Evolutionary conservation across 2,113 vertebrate genomes (phyloP), one percentile per base, ranked within the genome.

Genomic region (Bubo bubo): DNA sequence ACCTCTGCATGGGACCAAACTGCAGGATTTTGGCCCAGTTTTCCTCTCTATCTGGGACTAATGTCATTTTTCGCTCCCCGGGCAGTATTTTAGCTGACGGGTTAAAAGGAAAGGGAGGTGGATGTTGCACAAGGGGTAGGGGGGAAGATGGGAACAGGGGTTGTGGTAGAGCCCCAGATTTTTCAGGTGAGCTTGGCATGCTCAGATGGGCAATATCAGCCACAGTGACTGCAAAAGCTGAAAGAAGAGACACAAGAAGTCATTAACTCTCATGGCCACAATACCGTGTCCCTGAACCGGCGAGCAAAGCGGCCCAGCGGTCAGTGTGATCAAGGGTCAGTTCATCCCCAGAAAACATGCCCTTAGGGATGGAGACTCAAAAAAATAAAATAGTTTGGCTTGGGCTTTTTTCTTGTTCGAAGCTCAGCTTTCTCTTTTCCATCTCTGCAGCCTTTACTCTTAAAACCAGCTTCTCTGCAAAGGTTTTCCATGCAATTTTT

Each of bases 261-360:
- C 56, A 91, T 88, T 90, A 93, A 81, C 41, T 28, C 35, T 62
- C 47, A 17, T 13, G 34, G 43, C 34, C 39, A 76, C 49, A 82
- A 64, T 10, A 79, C 0, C 2, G 1, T 0, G 12, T 43, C 75
- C 43, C 62, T 86, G 81, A 93, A 96, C 23, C 0, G 5, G 60
- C 0, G 2, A 88, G 67, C 8, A 66, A 91, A 81, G 41, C 0
- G 10, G 47, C 22, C 24, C 0, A 0, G 5, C 43, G 75, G 80
- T 84, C 80, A 89, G 24, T 43, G 43, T 1, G 28, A 91, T 73
- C 68, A 95, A 43, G 32, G 79, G 64, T n/a, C 47, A 88, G 32
- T 87, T 72, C 56, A 52, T 35, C 43, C 18, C 34, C 49, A 60
- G 45, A 79, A 90, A 93, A 83, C 34, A 68, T 2, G 9, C 41